phyloP scores from a whole-genome alignment of 2,113 vertebrate species.

The Megatriorchis doriae region DNA sequence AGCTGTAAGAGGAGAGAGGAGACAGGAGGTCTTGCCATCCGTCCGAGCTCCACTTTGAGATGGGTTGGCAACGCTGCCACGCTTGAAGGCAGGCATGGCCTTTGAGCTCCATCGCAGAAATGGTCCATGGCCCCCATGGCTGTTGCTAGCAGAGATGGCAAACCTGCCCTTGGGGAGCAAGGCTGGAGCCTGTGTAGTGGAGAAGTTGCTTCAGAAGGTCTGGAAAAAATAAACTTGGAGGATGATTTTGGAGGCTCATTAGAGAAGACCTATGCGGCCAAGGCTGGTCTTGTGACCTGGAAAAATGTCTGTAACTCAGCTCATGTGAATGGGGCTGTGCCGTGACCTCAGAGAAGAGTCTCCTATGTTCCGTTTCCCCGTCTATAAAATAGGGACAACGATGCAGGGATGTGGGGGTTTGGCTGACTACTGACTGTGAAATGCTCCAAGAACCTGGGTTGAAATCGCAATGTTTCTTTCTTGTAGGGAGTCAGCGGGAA shows the following conservation, averaged over 20 bases:
- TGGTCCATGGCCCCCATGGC: neutral
- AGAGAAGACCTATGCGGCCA: neutral
- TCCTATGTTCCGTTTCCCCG: neutral
- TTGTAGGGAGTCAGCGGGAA: neutral
- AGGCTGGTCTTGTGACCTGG: neutral
- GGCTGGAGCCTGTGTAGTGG: neutral
- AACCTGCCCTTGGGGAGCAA: neutral
- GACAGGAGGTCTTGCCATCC: neutral
- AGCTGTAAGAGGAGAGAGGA: neutral
- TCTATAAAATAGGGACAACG: neutral
- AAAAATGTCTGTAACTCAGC: neutral
- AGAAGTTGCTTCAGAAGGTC: neutral
- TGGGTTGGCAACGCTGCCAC: fast-evolving
- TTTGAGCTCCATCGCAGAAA: neutral
- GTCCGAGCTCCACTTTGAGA: neutral
- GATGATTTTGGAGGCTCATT: neutral
- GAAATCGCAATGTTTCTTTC: neutral
- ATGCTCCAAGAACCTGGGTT: neutral
- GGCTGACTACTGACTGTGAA: neutral
- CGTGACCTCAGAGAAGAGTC: neutral
- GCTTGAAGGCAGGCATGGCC: neutral
- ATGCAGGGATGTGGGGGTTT: neutral
- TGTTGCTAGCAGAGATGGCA: neutral
- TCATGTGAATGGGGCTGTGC: neutral
- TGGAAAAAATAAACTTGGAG: neutral